phyloP scores from a whole-genome alignment of 2,797 vertebrate genomes.

The Trachurus trachurus region DNA sequence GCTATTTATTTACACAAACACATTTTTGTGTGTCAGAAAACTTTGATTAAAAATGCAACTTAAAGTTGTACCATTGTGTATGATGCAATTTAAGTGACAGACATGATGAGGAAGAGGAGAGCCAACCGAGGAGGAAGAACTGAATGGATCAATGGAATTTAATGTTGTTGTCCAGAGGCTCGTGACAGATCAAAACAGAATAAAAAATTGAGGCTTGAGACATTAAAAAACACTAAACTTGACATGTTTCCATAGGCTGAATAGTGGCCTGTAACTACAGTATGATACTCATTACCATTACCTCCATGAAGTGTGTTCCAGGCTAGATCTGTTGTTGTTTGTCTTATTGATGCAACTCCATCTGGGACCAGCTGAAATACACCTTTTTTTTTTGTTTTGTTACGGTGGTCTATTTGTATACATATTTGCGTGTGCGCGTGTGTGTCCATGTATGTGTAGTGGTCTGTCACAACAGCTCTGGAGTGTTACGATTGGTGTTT shows the following conservation, averaged over 20 bases:
- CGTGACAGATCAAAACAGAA: background rate
- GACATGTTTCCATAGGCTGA: background rate
- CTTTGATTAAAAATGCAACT: no score
- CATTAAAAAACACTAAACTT: background rate
- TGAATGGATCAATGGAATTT: background rate
- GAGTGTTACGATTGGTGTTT: conserved; percentile 75
- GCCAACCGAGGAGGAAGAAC: background rate
- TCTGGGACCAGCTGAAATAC: background rate
- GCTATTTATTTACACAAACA: no score
- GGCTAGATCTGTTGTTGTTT: background rate
- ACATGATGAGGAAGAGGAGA: conserved; percentile 16
- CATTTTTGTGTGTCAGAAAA: no score
- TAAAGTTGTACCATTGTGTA: no score
- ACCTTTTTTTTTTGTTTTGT: conserved; percentile 1
- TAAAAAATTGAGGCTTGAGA: background rate
- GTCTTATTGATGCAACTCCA: background rate
- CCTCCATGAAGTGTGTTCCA: background rate
- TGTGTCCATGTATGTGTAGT: conserved; percentile 1
- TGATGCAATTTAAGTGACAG: background rate
- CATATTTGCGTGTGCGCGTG: conserved; percentile 11
- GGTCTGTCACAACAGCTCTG: conserved; percentile 47
- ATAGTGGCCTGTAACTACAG: no score
- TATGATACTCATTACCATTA: background rate
- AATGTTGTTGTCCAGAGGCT: no score
- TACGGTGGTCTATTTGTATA: background rate